A percentile compares a stretch with the other conserved stretches of the same genome.
phyloP scores from a whole-genome alignment of 2,888 invertebrate species.

The Chymomyza caudatula region DNA sequence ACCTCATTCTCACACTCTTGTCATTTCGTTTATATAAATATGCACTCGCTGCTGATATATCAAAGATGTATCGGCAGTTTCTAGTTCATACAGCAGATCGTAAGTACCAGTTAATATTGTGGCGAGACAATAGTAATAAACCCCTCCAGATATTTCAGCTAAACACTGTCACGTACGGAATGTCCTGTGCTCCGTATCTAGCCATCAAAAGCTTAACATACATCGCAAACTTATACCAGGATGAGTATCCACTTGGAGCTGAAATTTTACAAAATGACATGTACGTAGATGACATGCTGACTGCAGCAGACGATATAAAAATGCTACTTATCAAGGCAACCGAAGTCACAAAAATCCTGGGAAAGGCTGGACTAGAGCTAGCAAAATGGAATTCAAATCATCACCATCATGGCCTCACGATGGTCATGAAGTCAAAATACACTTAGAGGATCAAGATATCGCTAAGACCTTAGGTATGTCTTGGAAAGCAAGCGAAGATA shows the following conservation, averaged over 20 bases:
- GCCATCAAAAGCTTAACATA: neutral
- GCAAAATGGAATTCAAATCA: conserved; percentile 18
- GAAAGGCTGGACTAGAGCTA: conserved; percentile 14
- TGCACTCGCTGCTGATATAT: too few species aligned
- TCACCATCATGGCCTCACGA: neutral
- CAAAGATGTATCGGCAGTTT: too few species aligned
- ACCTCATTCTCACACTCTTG: too few species aligned
- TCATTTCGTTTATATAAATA: too few species aligned
- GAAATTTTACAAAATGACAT: conserved; percentile 8
- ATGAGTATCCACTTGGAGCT: neutral
- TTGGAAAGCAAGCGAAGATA: conserved; percentile 21
- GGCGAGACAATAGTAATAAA: too few species aligned
- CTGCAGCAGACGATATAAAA: conserved; percentile 17
- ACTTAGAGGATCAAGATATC: conserved; percentile 16
- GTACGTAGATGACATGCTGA: conserved; percentile 28
- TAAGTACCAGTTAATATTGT: neutral
- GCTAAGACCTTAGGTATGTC: conserved; percentile 14
- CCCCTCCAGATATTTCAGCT: too few species aligned
- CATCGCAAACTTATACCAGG: conserved; percentile 4
- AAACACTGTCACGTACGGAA: too few species aligned
- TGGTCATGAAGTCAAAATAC: neutral
- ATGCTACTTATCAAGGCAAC: conserved; percentile 2
- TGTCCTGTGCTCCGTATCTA: too few species aligned
- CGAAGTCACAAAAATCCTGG: conserved; percentile 1
- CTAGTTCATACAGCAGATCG: neutral